Conservation (phyloP, 1,140 invertebrate species). For the Psilanteris sp. region DNA sequence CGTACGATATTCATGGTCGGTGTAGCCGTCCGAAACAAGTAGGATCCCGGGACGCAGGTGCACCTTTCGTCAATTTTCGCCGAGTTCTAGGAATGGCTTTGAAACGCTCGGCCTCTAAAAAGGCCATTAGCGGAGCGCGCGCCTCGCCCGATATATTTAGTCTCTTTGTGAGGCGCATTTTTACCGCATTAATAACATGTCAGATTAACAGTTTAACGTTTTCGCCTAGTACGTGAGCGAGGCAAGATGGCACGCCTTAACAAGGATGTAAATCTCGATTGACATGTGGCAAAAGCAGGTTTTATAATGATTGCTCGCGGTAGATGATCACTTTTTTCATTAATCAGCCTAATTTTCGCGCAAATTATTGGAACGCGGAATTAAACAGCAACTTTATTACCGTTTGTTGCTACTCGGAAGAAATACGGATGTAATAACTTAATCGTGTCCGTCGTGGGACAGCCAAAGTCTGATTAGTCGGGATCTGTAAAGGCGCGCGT, state of each 20-base stretch:
- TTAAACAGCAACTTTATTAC: no score
- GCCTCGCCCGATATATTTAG: slow-evolving; percentile 45
- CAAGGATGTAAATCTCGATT: slow-evolving; percentile 52
- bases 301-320: not conserved
- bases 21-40: slow-evolving; percentile 51
- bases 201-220: slow-evolving; percentile 60
- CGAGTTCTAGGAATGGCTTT: slow-evolving; percentile 58
- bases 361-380: no score
- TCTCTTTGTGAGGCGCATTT: slow-evolving; percentile 57
- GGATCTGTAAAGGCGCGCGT: no score
- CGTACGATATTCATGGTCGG: slow-evolving; percentile 57
- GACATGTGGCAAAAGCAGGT: slow-evolving; percentile 24
- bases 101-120: slow-evolving; percentile 37
- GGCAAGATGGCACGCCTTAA: slow-evolving; percentile 14
- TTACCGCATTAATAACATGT: slow-evolving; percentile 61
- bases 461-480: no score
- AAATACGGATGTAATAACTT: no score
- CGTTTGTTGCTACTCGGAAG: no score
- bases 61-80: slow-evolving; percentile 60
- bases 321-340: no score
- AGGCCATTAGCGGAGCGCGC: slow-evolving; percentile 35
- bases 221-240: slow-evolving; percentile 18
- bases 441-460: no score
- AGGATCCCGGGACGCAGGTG: slow-evolving; percentile 57
- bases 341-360: no score